Conservation (phyloP, 2,113 vertebrate genomes). For the Rallus limicola region DNA sequence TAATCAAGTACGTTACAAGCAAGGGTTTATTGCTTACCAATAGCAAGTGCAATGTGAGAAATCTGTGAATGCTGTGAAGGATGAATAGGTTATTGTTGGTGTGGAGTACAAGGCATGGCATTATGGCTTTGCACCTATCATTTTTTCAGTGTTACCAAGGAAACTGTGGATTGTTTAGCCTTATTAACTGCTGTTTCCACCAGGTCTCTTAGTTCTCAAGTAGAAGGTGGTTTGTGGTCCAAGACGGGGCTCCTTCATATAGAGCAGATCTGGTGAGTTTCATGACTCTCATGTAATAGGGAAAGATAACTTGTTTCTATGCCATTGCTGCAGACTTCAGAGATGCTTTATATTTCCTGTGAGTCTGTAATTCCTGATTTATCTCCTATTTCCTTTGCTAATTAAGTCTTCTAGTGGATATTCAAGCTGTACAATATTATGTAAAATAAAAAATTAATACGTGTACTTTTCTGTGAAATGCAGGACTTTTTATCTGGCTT, state of each 20-base stretch:
- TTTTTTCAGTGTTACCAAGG: not conserved
- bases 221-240: not conserved
- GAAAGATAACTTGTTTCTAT: not conserved
- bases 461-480: not conserved
- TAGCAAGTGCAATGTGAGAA: not conserved
- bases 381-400: not conserved
- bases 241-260: not conserved
- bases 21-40: not conserved
- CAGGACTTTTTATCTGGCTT: not conserved
- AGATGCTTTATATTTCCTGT: not conserved
- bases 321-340: not conserved
- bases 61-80: not conserved
- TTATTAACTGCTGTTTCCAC: not conserved
- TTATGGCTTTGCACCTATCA: not conserved
- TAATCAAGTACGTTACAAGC: not conserved
- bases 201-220: not conserved
- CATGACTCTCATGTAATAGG: not conserved
- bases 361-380: not conserved
- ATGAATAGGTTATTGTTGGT: not conserved
- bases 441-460: not conserved
- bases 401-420: not conserved
- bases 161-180: not conserved
- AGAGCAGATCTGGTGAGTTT: not conserved
- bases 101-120: not conserved
- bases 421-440: not conserved